These are phyloP conservation scores for Pluvianellus socialis DNA, from an alignment of 2,113 vertebrate species.

Conservation along the genomic window DNA sequence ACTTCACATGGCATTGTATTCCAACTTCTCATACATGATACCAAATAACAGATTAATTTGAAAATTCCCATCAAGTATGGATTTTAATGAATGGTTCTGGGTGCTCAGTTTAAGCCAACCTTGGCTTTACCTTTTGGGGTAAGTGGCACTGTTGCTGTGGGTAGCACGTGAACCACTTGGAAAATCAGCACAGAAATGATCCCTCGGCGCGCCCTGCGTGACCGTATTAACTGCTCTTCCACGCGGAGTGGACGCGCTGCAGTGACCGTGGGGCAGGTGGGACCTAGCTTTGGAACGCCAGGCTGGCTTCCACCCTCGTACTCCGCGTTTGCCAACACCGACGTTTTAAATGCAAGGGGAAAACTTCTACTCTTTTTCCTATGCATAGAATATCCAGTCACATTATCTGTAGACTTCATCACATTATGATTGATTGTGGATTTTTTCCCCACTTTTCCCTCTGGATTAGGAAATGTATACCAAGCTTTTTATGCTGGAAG, in stretches of 20 bases:
- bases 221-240: background rate
- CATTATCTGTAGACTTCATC: background rate
- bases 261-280: background rate
- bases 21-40: background rate
- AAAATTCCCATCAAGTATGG: background rate
- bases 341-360: background rate
- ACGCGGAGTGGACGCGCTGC: background rate
- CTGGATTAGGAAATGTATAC: background rate
- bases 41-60: background rate
- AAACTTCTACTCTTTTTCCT: background rate
- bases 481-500: background rate
- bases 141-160: background rate
- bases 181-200: background rate
- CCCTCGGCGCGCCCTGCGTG: background rate
- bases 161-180: background rate
- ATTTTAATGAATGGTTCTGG: background rate
- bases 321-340: background rate
- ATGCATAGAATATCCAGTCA: background rate
- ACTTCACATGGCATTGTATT: rapidly evolving
- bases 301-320: background rate
- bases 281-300: background rate
- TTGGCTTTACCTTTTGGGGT: background rate
- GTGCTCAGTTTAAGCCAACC: background rate
- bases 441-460: rapidly evolving
- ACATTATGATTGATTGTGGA: background rate